Base-by-base conservation (phyloP, 2,888 invertebrate species). In the Pasiphila rectangulata region DNA sequence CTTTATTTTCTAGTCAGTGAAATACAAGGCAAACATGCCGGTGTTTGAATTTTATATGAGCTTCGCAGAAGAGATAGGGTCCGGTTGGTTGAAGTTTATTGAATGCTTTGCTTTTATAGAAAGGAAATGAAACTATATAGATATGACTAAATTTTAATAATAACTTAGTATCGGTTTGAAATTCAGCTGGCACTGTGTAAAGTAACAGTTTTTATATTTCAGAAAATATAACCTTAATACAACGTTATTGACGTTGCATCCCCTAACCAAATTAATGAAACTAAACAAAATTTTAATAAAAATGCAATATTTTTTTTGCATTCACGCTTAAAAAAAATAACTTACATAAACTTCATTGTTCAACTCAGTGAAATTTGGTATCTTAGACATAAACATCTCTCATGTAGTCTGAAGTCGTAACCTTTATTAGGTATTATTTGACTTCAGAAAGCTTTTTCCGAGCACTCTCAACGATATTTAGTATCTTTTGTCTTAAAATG, bases 291-390 rank as follows among this genome's bases (percentile, higher is more conserved):
- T n/a, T n/a, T n/a, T n/a, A n/a, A n/a, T n/a, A n/a, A n/a, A n/a
- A n/a, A n/a, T n/a, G n/a, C n/a, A n/a, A n/a, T n/a, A n/a, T n/a
- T n/a, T n/a, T n/a, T n/a, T n/a, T n/a, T n/a, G n/a, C n/a, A n/a
- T n/a, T n/a, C n/a, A n/a, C n/a, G n/a, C n/a, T n/a, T n/a, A n/a
- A 64, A 67, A 66, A 64, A 64, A 65, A 72, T 65, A 67, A 67
- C 66, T 67, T 64, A 54, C 49, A 57, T 44, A 47, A 43, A 54
- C 45, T n/a, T 63, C 64, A 71, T 69, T 74, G 68, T 72, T 63
- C 67, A 69, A 69, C 61, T 69, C 70, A 66, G 69, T 64, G 65
- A 71, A 69, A 75, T 78, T 74, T 75, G 72, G 76, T 77, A 72
- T 61, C 61, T 69, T 69, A 69, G 67, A 66, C 75, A 68, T 66